Evolutionary conservation across 2,888 invertebrate genomes (phyloP).

Genomic region (Flexamia atlantica): DNA sequence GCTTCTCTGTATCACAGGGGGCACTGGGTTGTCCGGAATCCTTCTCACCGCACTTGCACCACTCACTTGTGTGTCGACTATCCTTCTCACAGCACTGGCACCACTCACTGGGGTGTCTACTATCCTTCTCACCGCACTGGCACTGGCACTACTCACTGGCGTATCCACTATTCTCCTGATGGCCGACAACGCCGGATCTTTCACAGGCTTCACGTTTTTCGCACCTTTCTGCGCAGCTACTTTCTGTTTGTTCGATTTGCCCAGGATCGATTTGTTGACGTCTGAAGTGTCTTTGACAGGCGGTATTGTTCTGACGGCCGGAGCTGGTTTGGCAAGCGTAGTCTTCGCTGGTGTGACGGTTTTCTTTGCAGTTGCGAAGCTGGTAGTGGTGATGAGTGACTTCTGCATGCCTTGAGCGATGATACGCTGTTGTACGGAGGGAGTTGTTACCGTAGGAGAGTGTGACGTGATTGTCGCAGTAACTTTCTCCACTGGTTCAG

Average conservation of each 20-base stretch:
- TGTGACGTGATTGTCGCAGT: conserved; percentile 4
- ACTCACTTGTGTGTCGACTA: conserved; percentile 33
- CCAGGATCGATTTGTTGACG: conserved; percentile 66
- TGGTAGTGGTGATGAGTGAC: conserved; percentile 51
- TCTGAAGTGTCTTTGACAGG: conserved; percentile 54
- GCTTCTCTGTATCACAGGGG: conserved; percentile 33
- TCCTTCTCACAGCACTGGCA: conserved; percentile 49
- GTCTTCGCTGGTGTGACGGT: conserved; percentile 61
- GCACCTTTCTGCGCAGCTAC: conserved; percentile 37
- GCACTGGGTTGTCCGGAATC: conserved; percentile 50
- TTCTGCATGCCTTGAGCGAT: conserved; percentile 43
- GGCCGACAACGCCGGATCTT: conserved; percentile 40
- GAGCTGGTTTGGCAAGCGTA: conserved; percentile 38
- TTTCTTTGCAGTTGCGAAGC: conserved; percentile 61
- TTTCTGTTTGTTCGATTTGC: conserved; percentile 61
- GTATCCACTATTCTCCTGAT: conserved; percentile 39
- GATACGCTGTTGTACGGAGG: conserved; percentile 22
- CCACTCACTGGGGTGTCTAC: conserved; percentile 31
- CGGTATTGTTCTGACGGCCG: conserved; percentile 12
- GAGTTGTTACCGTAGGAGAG: background rate
- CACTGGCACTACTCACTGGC: background rate
- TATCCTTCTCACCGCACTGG: conserved; percentile 46
- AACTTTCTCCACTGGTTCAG: conserved; percentile 26
- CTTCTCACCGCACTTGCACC: conserved; percentile 52
- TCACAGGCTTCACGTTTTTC: conserved; percentile 39